Conservation (phyloP, 2,797 vertebrate genomes). For the Natrix natrix region DNA sequence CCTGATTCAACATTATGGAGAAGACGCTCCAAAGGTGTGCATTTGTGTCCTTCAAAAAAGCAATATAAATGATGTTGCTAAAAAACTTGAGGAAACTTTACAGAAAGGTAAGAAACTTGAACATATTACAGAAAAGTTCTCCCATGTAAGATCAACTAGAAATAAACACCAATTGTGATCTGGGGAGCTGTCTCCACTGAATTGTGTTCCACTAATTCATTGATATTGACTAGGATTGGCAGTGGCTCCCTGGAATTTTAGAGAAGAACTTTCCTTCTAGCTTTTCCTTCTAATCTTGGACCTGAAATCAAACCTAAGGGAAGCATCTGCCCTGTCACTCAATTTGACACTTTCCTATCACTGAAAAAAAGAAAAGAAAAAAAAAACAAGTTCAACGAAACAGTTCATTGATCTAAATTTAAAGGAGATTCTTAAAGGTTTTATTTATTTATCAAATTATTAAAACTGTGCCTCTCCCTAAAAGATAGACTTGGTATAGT, state of each 20-base stretch:
- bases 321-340: not conserved
- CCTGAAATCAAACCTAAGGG: not conserved
- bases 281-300: not conserved
- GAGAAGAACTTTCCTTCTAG: not conserved
- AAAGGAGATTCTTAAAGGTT: too few relatives aligned
- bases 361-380: not conserved
- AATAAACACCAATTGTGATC: not conserved
- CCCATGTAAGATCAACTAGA: not conserved
- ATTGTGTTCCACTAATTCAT: not conserved
- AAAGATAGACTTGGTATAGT: too few relatives aligned
- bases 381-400: not conserved
- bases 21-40: not conserved
- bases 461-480: too few relatives aligned
- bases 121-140: not conserved
- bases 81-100: not conserved
- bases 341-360: not conserved
- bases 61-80: not conserved
- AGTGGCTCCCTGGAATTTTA: not conserved
- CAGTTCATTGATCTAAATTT: not conserved
- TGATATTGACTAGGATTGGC: not conserved
- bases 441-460: too few relatives aligned
- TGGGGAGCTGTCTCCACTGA: not conserved
- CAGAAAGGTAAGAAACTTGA: not conserved
- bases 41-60: not conserved
- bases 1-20: not conserved